These are phyloP conservation scores for Lacerta agilis DNA, from an alignment of 2,797 vertebrate species.

Conservation along the genomic window DNA sequence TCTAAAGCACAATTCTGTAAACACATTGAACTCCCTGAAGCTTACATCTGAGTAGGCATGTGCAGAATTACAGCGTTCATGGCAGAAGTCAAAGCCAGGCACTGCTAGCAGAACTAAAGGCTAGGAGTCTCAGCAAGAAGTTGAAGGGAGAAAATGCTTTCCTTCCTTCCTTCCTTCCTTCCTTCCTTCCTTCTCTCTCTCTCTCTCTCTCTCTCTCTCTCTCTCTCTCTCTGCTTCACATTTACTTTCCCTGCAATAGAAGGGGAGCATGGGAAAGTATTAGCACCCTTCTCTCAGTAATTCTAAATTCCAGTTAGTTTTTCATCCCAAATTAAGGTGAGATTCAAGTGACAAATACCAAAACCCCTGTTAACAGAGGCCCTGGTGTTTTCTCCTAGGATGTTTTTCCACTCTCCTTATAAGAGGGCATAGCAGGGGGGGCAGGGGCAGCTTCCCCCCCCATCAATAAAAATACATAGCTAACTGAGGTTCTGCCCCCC, in stretches of 20 bases:
- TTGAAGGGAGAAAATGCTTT: not conserved
- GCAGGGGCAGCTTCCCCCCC: no score
- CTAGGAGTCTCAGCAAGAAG: not conserved
- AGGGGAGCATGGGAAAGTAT: not conserved
- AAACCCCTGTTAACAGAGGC: not conserved
- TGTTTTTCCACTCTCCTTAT: not conserved
- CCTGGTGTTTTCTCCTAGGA: conserved; percentile 35
- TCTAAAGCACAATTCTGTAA: not conserved
- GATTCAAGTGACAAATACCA: not conserved
- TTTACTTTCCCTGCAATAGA: not conserved
- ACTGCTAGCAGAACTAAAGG: not conserved
- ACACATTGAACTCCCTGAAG: not conserved
- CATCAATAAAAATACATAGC: no score
- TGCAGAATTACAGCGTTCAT: conserved; percentile 7
- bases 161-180: not conserved
- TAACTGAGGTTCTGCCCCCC: no score
- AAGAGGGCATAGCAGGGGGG: no score
- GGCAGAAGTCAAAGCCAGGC: not conserved
- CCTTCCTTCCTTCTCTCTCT: no score
- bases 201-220: not conserved
- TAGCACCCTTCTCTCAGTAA: not conserved
- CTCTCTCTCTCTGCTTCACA: not conserved
- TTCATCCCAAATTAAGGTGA: not conserved
- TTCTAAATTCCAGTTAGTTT: not conserved
- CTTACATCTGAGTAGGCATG: not conserved